Percentiles rank a stretch among this genome's conserved stretches.
Conservation (phyloP, 2,888 invertebrate genomes). For the Erebia epiphron region DNA sequence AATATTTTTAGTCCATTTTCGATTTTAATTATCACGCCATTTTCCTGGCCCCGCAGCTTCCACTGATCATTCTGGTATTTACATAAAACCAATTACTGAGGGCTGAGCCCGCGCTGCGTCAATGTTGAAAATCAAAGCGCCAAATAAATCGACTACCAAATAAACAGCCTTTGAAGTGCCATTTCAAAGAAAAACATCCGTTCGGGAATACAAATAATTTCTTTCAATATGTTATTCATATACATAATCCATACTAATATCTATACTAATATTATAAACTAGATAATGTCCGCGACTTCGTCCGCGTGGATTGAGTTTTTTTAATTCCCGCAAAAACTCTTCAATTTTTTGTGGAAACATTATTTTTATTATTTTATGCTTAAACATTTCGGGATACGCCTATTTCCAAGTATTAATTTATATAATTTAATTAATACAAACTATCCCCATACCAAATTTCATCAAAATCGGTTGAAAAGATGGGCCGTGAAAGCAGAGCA, state of each 20-base stretch:
- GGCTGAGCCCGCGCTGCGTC: slow-evolving; percentile 45
- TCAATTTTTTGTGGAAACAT: too few relatives aligned
- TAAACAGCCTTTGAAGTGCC: slow-evolving; percentile 30
- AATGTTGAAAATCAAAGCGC: slow-evolving; percentile 44
- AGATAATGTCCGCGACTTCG: neutral
- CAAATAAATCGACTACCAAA: slow-evolving; percentile 40
- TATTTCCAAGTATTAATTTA: too few relatives aligned
- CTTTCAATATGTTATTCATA: neutral
- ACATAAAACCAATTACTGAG: slow-evolving; percentile 71
- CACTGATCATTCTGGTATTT: slow-evolving; percentile 58
- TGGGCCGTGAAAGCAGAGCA: too few relatives aligned
- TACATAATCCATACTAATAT: neutral
- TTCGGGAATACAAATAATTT: slow-evolving; percentile 21
- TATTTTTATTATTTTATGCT: too few relatives aligned
- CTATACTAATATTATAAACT: neutral
- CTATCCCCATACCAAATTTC: too few relatives aligned
- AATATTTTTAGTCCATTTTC: too few relatives aligned
- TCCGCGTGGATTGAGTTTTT: too few relatives aligned
- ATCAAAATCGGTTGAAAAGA: too few relatives aligned
- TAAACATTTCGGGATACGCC: too few relatives aligned
- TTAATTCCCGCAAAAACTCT: too few relatives aligned
- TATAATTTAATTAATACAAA: too few relatives aligned
- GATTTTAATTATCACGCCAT: neutral
- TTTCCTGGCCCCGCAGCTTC: slow-evolving; percentile 30
- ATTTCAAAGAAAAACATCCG: slow-evolving; percentile 25